phyloP scores from a whole-genome alignment of 2,113 vertebrate species.

The Mionectes macconnelli region DNA sequence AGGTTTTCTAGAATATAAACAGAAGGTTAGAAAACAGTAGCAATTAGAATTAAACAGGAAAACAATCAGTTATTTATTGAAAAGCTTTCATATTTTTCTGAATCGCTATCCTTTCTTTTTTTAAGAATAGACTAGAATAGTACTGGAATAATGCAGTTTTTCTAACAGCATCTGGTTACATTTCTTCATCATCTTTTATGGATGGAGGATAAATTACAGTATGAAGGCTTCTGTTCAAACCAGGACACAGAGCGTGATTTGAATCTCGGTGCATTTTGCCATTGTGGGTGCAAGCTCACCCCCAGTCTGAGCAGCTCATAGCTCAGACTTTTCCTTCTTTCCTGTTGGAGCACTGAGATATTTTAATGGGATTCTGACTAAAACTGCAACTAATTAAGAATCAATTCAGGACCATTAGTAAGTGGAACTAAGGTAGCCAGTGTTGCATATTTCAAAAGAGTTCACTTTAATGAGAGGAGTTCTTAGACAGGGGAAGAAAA shows the following conservation, averaged over 20 bases:
- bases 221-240: conserved; percentile 63
- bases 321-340: conserved; percentile 2
- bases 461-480: conserved; percentile 88
- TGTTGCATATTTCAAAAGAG: conserved; percentile 89
- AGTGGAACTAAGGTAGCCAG: conserved; percentile 84
- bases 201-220: conserved; percentile 68
- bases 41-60: conserved; percentile 36
- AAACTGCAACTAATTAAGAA: conserved; percentile 99
- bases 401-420: conserved; percentile 97
- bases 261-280: conserved; percentile 64
- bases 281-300: conserved; percentile 25
- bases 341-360: conserved; percentile 57
- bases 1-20: conserved; percentile 53
- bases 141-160: conserved; percentile 62
- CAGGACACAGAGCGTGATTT: conserved; percentile 55
- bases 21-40: conserved; percentile 49
- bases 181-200: conserved; percentile 75
- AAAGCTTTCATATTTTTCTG: conserved; percentile 50
- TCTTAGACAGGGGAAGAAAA: conserved; percentile 70
- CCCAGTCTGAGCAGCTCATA: conserved; percentile 28
- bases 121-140: conserved; percentile 55
- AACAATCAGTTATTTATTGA: conserved; percentile 44
- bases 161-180: conserved; percentile 63
- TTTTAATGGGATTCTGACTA: conserved; percentile 90
- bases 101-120: conserved; percentile 69